These are phyloP conservation scores for Martes martes DNA, from an alignment of 2,113 vertebrate genomes.

Conservation along the genomic window DNA sequence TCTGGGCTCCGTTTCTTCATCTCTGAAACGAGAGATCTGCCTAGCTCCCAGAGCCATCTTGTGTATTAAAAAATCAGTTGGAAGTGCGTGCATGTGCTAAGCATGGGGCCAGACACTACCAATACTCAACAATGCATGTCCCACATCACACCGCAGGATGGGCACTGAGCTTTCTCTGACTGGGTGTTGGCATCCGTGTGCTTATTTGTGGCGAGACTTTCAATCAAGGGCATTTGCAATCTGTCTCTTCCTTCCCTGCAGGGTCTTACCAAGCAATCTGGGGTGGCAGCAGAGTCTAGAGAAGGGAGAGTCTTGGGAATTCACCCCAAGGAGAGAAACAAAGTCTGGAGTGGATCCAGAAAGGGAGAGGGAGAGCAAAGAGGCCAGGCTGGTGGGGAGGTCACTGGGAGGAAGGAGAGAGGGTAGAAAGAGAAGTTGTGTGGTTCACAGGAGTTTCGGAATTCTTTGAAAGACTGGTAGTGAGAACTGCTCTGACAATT, in stretches of 20 bases:
- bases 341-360: not conserved
- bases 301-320: not conserved
- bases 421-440: too few species aligned
- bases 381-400: not conserved
- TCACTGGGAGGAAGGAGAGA: not conserved
- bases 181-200: not conserved
- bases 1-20: not conserved
- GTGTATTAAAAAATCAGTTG: not conserved
- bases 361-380: not conserved
- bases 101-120: not conserved
- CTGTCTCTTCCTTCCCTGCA: not conserved
- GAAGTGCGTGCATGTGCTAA: not conserved
- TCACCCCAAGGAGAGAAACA: not conserved
- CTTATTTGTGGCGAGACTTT: not conserved
- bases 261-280: not conserved
- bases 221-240: not conserved
- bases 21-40: not conserved
- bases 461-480: not conserved
- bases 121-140: accelerated
- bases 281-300: not conserved
- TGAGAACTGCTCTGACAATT: not conserved
- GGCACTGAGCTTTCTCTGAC: not conserved
- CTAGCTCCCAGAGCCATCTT: not conserved
- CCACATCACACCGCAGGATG: not conserved
- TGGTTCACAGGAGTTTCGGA: not conserved